Conservation (phyloP, 2,797 vertebrate species). For the Manis crassicaudata region DNA sequence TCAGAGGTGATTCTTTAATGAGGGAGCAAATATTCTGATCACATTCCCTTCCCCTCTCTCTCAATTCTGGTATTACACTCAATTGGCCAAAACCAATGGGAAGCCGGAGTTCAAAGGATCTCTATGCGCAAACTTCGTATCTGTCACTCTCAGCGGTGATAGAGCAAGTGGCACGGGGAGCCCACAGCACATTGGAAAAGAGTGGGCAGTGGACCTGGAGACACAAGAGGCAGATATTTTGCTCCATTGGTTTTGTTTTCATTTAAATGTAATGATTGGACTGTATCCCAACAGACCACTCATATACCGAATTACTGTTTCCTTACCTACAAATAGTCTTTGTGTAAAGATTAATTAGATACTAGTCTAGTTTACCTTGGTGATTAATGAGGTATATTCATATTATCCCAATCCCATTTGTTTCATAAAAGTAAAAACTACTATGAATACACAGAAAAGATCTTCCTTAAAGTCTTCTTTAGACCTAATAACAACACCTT, state of each 20-base stretch:
- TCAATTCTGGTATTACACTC: background rate
- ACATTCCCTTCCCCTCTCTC: background rate
- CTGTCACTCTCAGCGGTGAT: background rate
- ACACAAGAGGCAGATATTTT: background rate
- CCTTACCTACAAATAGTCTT: background rate
- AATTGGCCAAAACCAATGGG: background rate
- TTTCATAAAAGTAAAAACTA: background rate
- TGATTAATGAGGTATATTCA: background rate
- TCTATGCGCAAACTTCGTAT: too few species aligned
- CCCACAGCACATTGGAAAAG: background rate
- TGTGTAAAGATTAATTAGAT: background rate
- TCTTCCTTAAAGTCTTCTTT: background rate
- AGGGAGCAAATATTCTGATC: background rate
- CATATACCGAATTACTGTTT: background rate
- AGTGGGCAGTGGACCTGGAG: background rate
- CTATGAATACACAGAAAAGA: background rate
- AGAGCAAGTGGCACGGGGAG: accelerated
- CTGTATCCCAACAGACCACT: background rate
- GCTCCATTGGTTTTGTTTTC: background rate
- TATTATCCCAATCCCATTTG: background rate
- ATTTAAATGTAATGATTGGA: background rate
- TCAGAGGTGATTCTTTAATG: background rate
- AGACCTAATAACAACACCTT: background rate
- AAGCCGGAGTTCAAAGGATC: background rate
- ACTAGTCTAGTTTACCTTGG: background rate